Percentiles rank a stretch among this genome's conserved stretches.
phyloP scores from a whole-genome alignment of 2,888 invertebrate species.

The Periphyllus acericola region DNA sequence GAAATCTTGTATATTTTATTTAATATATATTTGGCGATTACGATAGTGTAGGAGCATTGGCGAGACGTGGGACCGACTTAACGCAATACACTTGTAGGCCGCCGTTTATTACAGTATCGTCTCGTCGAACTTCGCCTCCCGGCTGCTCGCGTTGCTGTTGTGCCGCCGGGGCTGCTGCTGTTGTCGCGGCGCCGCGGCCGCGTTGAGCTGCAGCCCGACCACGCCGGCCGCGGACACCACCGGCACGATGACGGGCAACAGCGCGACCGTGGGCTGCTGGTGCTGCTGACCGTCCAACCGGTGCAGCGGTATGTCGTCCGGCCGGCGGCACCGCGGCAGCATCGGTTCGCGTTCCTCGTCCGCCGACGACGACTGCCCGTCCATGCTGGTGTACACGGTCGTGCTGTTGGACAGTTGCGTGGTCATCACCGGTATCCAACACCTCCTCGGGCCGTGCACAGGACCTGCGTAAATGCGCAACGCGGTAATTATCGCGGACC shows the following conservation, averaged over 20 bases:
- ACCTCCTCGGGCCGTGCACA: conserved; percentile 69
- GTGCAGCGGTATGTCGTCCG: conserved; percentile 12
- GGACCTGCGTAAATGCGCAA: neutral
- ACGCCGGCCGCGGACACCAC: conserved; percentile 60
- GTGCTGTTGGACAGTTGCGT: conserved; percentile 69
- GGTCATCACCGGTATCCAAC: conserved; percentile 78
- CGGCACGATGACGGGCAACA: conserved; percentile 64
- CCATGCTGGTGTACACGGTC: conserved; percentile 70
- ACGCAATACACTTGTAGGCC: too few relatives aligned
- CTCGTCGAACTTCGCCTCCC: conserved; percentile 66
- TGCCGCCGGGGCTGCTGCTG: conserved; percentile 58
- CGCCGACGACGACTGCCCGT: conserved; percentile 45
- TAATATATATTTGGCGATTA: too few relatives aligned
- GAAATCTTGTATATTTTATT: too few relatives aligned
- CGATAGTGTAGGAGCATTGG: too few relatives aligned
- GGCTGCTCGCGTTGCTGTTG: conserved; percentile 57
- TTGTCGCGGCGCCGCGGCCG: conserved; percentile 52
- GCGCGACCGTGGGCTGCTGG: conserved; percentile 58
- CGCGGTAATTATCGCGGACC: too few relatives aligned
- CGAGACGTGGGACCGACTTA: too few relatives aligned
- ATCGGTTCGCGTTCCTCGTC: conserved; percentile 61
- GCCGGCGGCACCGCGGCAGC: conserved; percentile 35
- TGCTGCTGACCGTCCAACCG: conserved; percentile 43
- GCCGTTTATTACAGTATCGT: conserved; percentile 62
- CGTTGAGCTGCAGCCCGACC: conserved; percentile 43